These are phyloP conservation scores for Abrostola triplasia DNA, from an alignment of 2,888 invertebrate species.

Conservation along the genomic window DNA sequence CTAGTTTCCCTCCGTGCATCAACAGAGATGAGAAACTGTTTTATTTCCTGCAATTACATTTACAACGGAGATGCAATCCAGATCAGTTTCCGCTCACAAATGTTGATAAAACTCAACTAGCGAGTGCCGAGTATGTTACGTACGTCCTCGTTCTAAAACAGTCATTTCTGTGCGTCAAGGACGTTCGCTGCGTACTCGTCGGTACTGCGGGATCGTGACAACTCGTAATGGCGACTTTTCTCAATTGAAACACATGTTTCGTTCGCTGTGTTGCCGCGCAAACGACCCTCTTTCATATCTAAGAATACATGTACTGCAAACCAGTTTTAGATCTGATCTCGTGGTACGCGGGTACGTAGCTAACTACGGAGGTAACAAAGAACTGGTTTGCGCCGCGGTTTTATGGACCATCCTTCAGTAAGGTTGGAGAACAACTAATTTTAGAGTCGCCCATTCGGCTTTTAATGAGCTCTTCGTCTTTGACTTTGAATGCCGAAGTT, in stretches of 20 bases:
- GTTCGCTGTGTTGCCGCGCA: conserved; percentile 55
- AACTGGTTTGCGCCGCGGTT: conserved; percentile 74
- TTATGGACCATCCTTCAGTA: conserved; percentile 64
- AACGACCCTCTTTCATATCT: conserved; percentile 47
- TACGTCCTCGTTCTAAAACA: conserved; percentile 69
- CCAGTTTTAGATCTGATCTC: conserved; percentile 56
- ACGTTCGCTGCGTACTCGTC: conserved; percentile 57
- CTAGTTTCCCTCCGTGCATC: conserved; percentile 58
- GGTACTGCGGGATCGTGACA: conserved; percentile 55
- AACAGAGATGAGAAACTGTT: conserved; percentile 60
- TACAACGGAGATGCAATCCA: conserved; percentile 68
- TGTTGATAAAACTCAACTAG: conserved; percentile 56
- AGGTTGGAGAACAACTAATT: conserved; percentile 60
- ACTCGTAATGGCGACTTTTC: conserved; percentile 56
- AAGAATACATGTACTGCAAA: conserved; percentile 58
- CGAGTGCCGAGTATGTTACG: conserved; percentile 45
- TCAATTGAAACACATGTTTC: conserved; percentile 60
- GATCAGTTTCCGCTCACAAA: conserved; percentile 70
- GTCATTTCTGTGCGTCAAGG: conserved; percentile 63
- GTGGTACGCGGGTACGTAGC: conserved; percentile 59
- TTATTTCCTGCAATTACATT: conserved; percentile 68
- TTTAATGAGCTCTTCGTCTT: conserved; percentile 59
- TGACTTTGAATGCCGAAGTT: conserved; percentile 52
- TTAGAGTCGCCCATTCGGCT: conserved; percentile 55
- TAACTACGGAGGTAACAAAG: conserved; percentile 67